Percentiles rank a stretch among this genome's conserved stretches.
Conservation (phyloP, 2,113 vertebrate genomes). For the Balaenoptera acutorostrata region DNA sequence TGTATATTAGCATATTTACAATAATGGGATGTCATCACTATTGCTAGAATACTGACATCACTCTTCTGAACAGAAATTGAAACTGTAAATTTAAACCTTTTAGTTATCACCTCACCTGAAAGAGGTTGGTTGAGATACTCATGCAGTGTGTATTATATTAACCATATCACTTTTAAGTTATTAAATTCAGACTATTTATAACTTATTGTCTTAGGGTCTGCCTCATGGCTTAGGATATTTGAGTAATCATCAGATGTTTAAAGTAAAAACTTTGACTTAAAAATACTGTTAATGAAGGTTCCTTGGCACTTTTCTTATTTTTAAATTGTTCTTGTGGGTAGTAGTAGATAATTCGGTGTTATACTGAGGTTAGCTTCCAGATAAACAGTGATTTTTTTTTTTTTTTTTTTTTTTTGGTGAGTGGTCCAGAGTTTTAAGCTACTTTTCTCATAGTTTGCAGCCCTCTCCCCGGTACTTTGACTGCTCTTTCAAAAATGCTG, state of each 20-base stretch:
- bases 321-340: conserved; percentile 9
- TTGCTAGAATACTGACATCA: conserved; percentile 28
- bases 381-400: background rate
- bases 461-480: background rate
- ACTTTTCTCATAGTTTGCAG: background rate
- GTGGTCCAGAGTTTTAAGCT: conserved; percentile 45
- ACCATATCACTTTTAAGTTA: conserved; percentile 71
- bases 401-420: conserved; percentile 11
- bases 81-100: conserved; percentile 27
- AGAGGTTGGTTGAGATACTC: conserved; percentile 25
- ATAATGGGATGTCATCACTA: background rate
- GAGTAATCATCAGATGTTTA: conserved; percentile 48
- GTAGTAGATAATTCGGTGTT: background rate
- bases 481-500: background rate
- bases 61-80: conserved; percentile 30
- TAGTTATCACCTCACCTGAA: conserved; percentile 38
- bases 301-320: background rate
- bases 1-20: conserved; percentile 36
- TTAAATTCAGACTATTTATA: conserved; percentile 66
- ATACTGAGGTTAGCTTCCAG: background rate
- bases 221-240: conserved; percentile 29
- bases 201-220: conserved; percentile 51
- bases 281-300: conserved; percentile 14
- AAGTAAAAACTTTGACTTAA: conserved; percentile 38
- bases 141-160: conserved; percentile 60